Conservation (phyloP, 1,140 invertebrate species). For the Drosophila baimaii region DNA sequence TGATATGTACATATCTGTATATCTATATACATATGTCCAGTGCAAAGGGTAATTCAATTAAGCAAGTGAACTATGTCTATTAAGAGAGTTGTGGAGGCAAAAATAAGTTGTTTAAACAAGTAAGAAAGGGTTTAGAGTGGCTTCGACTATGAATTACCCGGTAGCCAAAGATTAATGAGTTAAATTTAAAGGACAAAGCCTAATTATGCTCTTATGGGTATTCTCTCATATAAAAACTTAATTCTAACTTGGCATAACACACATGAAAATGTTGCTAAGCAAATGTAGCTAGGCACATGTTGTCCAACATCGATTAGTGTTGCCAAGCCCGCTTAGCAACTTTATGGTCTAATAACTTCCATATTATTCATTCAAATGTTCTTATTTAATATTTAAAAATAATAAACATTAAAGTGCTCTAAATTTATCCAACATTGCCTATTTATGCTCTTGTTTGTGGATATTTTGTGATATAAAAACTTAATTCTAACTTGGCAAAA, state of each 20-base stretch:
- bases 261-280: background rate
- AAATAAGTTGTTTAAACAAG: background rate
- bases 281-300: too few relatives aligned
- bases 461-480: too few relatives aligned
- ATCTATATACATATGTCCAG: background rate
- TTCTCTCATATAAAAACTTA: background rate
- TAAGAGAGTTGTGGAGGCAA: background rate
- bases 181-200: background rate
- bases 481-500: background rate
- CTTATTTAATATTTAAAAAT: background rate
- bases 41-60: constrained; percentile 13
- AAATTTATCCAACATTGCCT: background rate
- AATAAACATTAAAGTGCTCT: background rate
- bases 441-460: too few relatives aligned
- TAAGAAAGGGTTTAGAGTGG: background rate
- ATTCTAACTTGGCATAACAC: background rate
- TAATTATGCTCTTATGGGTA: background rate
- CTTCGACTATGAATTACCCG: too few relatives aligned
- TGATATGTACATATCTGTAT: too few relatives aligned
- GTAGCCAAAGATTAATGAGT: too few relatives aligned
- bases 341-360: background rate
- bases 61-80: background rate
- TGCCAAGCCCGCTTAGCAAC: too few relatives aligned
- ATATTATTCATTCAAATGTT: too few relatives aligned
- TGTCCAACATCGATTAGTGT: too few relatives aligned